Base-by-base conservation (phyloP, 1,140 invertebrate genomes). In the Antheraea pernyi region DNA sequence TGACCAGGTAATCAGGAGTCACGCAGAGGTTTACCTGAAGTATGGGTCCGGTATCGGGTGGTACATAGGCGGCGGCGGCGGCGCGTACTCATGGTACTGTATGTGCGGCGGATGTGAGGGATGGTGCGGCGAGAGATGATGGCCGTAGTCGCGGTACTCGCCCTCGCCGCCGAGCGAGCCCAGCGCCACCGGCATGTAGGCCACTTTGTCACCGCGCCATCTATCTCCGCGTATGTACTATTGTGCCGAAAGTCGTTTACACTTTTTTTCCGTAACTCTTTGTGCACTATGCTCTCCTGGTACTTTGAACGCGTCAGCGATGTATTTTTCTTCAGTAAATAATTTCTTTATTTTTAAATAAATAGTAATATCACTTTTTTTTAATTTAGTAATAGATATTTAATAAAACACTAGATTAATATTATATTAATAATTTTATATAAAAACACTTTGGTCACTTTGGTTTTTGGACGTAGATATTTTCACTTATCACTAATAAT, bases 151-250 rank as follows among this genome's bases (percentile, higher is more conserved):
- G 64, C 81, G 85, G 85, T 84, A 88, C 89, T 91, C 89, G 89
- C 86, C 86, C 84, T 89, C 88, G 82, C 87, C 86, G 83, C 85
- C 85, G 79, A 91, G 86, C 89, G 89, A 90, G 88, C 88, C 89
- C 88, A 89, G 84, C 80, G 89, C 88, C 77, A 90, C 88, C 70
- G 88, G 86, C 88, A 91, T 91, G 85, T 91, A 90, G 82, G 88
- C 89, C 88, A 91, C 89, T 75, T 86, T 88, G 86, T 91, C 86
- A 90, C 87, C 86, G 82, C 77, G 73, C 73, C 89, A 89, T 91
- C 79, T 75, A 59, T 63, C 69, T 42, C 67, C 63, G 68, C 61
- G 36, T 22, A 36, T n/a, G 65, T 59, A 67, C 46, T 67, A 65
- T 22, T 36, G 60, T 36, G 60, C 60, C 19, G 30, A 67, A 59